A percentile compares a stretch with the other conserved stretches of the same genome.
Conservation (phyloP, 2,888 invertebrate species). For the Globia sparganii region DNA sequence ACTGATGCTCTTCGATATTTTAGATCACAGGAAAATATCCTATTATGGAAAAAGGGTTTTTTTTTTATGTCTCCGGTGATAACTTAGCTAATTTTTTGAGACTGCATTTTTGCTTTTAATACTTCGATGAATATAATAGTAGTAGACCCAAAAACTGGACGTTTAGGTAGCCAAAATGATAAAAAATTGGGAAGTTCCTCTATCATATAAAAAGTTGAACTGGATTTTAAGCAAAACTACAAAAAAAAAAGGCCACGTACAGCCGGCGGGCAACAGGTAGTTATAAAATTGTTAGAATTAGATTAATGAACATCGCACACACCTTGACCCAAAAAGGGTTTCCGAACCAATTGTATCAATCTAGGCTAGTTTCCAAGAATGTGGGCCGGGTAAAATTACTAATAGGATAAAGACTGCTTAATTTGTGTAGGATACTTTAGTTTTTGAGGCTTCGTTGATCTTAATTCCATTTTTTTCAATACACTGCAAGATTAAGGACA, state of each 20-base stretch:
- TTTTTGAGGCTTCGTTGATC: conserved; percentile 54
- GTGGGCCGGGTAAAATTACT: conserved; percentile 45
- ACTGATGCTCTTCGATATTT: conserved; percentile 29
- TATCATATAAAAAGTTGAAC: conserved; percentile 10
- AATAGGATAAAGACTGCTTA: conserved; percentile 40
- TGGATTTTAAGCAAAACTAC: conserved; percentile 17
- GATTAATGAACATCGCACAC: conserved; percentile 53
- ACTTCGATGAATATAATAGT: neutral
- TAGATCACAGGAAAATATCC: conserved; percentile 6
- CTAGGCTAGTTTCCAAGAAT: conserved; percentile 38
- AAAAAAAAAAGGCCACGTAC: conserved; percentile 40
- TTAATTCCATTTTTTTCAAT: conserved; percentile 26
- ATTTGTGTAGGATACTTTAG: conserved; percentile 30
- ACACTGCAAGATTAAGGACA: conserved; percentile 12
- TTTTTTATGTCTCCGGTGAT: neutral
- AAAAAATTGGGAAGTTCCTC: neutral
- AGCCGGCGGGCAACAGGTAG: conserved; percentile 52
- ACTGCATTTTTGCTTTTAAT: neutral
- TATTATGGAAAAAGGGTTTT: neutral
- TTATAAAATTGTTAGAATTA: conserved; percentile 52
- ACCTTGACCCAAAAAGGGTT: conserved; percentile 61
- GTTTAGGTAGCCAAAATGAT: neutral
- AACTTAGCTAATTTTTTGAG: neutral
- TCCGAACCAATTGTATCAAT: conserved; percentile 51
- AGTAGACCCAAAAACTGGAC: neutral